Evolutionary conservation across 1,140 invertebrate genomes (phyloP).

Genomic region (Homalodisca vitripennis): DNA sequence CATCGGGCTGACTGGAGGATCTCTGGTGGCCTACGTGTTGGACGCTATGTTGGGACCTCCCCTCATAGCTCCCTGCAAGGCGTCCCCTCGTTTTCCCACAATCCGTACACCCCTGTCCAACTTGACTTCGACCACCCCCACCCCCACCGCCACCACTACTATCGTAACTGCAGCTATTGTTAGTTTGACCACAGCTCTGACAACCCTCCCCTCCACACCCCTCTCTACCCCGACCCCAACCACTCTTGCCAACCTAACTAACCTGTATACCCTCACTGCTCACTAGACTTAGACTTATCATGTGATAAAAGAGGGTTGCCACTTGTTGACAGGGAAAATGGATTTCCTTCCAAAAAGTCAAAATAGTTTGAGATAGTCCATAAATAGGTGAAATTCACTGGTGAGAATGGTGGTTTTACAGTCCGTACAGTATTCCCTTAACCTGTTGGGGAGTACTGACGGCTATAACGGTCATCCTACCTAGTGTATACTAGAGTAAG

Average conservation of each 20-base stretch:
- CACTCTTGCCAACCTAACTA: background rate
- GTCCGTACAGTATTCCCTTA: too few species aligned
- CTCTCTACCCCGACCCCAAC: background rate
- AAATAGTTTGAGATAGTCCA: too few species aligned
- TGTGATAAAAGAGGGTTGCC: too few species aligned
- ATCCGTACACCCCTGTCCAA: background rate
- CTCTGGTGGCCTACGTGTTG: slow-evolving; percentile 77
- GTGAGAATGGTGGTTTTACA: too few species aligned
- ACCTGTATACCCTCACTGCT: background rate
- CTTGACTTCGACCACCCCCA: background rate
- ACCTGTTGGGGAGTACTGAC: too few species aligned
- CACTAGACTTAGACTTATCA: too few species aligned
- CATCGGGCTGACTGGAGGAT: slow-evolving; percentile 78
- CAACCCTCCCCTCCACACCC: background rate
- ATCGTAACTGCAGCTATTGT: background rate
- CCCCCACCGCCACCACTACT: slow-evolving; percentile 3
- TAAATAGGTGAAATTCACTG: too few species aligned
- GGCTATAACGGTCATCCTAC: too few species aligned
- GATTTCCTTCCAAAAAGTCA: too few species aligned
- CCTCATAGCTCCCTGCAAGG: slow-evolving; percentile 48
- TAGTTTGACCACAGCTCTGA: background rate
- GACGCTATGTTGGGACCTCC: slow-evolving; percentile 69
- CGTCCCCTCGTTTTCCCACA: slow-evolving; percentile 39
- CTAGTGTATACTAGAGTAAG: too few species aligned
- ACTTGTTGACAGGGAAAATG: too few species aligned